phyloP scores from a whole-genome alignment of 2,797 vertebrate genomes.

The Poecilia velifera region DNA sequence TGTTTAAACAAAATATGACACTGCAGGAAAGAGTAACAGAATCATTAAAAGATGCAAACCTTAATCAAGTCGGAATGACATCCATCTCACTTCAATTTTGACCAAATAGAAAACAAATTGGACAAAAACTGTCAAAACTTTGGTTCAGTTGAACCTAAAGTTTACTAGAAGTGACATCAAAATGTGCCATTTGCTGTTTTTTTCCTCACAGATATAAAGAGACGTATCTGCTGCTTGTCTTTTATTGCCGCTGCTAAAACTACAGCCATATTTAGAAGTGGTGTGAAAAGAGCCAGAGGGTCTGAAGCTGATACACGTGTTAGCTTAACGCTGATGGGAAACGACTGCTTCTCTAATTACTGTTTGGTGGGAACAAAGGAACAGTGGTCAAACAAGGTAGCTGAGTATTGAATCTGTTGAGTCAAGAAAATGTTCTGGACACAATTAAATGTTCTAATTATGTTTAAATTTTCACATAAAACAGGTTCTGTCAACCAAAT shows the following conservation, averaged over 20 bases:
- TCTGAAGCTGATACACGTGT: neutral
- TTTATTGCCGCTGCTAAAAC: conserved; percentile 1
- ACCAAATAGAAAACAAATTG: neutral
- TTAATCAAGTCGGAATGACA: neutral
- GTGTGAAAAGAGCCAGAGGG: conserved; percentile 12
- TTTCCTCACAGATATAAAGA: neutral
- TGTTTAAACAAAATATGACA: neutral
- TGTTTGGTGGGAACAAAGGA: neutral
- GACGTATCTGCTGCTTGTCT: neutral
- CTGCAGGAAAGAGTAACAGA: neutral
- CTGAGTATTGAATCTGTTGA: conserved; percentile 11
- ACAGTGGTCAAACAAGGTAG: neutral
- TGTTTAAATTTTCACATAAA: neutral
- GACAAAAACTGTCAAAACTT: neutral
- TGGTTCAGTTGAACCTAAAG: neutral
- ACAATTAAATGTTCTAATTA: conserved; percentile 4
- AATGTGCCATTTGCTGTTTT: neutral
- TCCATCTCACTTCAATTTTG: neutral
- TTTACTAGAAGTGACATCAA: neutral
- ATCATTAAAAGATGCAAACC: neutral
- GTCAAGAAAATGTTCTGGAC: neutral
- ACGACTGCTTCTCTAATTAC: neutral
- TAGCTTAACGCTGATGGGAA: neutral
- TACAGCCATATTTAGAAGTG: neutral
- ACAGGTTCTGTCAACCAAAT: neutral